Conservation (phyloP, 2,113 vertebrate genomes). For the Stictonetta naevosa region DNA sequence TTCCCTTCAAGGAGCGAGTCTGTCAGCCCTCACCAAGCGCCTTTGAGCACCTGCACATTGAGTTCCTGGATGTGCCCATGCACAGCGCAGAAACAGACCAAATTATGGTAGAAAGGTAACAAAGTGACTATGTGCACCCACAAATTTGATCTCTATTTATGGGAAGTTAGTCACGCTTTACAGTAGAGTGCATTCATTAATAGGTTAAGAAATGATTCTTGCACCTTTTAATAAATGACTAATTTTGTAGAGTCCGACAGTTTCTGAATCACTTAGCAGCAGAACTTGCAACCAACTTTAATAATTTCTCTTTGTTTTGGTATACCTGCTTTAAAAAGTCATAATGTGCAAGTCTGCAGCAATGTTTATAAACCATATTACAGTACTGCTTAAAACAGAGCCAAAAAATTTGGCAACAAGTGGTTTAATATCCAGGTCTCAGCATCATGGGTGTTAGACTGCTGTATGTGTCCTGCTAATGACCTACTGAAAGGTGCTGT, state of each 20-base stretch:
- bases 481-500: neutral
- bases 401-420: neutral
- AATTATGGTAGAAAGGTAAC: neutral
- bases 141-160: constrained; percentile 28
- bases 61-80: neutral
- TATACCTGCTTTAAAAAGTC: neutral
- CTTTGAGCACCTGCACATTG: neutral
- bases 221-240: constrained; percentile 44
- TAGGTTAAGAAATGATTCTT: constrained; percentile 51
- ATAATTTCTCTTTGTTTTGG: neutral
- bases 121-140: neutral
- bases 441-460: neutral
- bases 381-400: neutral
- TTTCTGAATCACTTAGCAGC: constrained; percentile 40
- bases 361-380: neutral
- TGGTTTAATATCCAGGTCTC: neutral
- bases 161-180: constrained; percentile 35
- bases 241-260: constrained; percentile 15
- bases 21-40: neutral
- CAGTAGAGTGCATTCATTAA: constrained; percentile 42
- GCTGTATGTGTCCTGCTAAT: neutral
- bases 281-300: neutral
- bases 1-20: neutral
- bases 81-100: neutral
- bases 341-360: neutral